A percentile compares a stretch with the other conserved stretches of the same genome.
phyloP scores from a whole-genome alignment of 1,140 invertebrate species.

The Drosophila elegans region DNA sequence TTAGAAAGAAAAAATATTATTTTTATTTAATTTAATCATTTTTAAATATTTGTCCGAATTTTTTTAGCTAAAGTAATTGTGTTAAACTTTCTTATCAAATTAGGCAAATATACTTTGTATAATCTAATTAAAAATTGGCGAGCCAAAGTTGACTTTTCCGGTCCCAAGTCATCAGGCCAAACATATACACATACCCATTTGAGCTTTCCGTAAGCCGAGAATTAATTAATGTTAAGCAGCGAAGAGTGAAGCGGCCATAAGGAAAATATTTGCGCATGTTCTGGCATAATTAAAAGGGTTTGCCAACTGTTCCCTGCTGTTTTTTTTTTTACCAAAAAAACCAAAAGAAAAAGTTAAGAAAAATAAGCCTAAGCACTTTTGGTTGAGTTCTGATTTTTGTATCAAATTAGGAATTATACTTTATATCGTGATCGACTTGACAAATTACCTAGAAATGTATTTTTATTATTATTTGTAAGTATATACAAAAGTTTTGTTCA shows the following conservation, averaged over 20 bases:
- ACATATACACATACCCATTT: slow-evolving; percentile 28
- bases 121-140: slow-evolving; percentile 77
- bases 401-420: slow-evolving; percentile 1
- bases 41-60: background rate
- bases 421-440: background rate
- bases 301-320: slow-evolving; percentile 25
- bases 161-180: slow-evolving; percentile 64
- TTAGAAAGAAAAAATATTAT: too few relatives aligned
- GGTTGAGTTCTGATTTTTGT: slow-evolving; percentile 19
- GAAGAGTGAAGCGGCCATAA: slow-evolving; percentile 66
- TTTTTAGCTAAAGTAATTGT: background rate
- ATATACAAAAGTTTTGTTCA: too few relatives aligned
- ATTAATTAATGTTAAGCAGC: slow-evolving; percentile 71
- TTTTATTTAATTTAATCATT: too few relatives aligned
- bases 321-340: slow-evolving; percentile 13
- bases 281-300: slow-evolving; percentile 76
- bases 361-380: slow-evolving; percentile 45
- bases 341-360: slow-evolving; percentile 20
- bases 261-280: slow-evolving; percentile 79
- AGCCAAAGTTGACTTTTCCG: slow-evolving; percentile 62
- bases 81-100: slow-evolving; percentile 29
- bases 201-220: slow-evolving; percentile 53
- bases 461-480: too few relatives aligned
- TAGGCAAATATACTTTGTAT: slow-evolving; percentile 63
- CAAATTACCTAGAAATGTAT: background rate